Conservation (phyloP, 1,140 invertebrate genomes). For the Bombus picipes region DNA sequence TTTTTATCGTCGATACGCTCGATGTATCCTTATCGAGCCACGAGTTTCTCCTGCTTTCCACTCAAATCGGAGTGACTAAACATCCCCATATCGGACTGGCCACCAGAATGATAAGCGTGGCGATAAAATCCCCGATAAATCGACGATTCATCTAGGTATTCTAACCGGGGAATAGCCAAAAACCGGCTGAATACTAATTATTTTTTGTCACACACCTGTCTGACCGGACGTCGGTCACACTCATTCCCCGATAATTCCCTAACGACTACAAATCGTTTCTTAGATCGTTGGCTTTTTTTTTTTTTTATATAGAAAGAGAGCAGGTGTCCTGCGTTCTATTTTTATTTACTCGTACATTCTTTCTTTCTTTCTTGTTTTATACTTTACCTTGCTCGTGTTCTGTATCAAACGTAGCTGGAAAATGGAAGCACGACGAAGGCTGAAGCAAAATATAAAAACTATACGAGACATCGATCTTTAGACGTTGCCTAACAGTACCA, state of each 20-base stretch:
- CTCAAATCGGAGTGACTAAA: conserved; percentile 47
- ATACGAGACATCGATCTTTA: background rate
- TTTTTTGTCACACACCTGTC: conserved; percentile 4
- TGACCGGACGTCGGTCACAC: too few species aligned
- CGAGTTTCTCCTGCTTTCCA: conserved; percentile 2
- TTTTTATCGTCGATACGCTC: conserved; percentile 32
- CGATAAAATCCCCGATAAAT: conserved; percentile 52
- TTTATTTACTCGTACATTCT: background rate
- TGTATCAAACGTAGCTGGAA: background rate
- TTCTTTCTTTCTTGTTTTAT: background rate
- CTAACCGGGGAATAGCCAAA: conserved; percentile 14
- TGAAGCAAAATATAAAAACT: background rate
- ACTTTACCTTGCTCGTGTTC: background rate
- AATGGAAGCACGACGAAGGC: too few species aligned
- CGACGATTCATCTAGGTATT: background rate
- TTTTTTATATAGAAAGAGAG: background rate
- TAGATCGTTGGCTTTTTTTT: background rate
- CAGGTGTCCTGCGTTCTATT: background rate
- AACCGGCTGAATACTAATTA: conserved; percentile 40
- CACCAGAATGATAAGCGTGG: conserved; percentile 54
- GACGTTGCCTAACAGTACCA: too few species aligned
- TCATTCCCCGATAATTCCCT: background rate
- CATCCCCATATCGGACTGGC: conserved; percentile 22
- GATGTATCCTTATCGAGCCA: conserved; percentile 43
- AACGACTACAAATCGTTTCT: background rate